Evolutionary conservation across 2,888 invertebrate genomes (phyloP), one percentile per base, ranked within the genome.

Genomic region (Antheraea yamamai): DNA sequence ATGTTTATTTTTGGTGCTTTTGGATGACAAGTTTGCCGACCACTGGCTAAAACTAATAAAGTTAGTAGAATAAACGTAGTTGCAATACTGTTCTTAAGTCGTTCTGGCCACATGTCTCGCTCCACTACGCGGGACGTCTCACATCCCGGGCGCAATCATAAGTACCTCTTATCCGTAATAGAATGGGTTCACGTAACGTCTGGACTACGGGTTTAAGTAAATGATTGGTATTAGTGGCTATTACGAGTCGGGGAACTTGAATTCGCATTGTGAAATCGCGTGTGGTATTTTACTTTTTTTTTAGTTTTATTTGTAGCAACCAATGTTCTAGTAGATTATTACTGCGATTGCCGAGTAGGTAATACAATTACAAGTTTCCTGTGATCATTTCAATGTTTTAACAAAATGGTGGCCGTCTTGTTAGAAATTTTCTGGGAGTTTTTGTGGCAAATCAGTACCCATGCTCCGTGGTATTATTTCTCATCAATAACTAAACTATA

Each of bases 201-300:
- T 81, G 80, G 81, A 79, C 80, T 80, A 79, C 76, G 82, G 85
- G 83, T 85, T 86, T 84, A 84, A 86, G 82, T 82, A 84, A 87
- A 87, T 87, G 83, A 86, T 87, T 85, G 82, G 83, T 85, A 84
- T 82, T 84, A 83, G 81, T 79, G 76, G 77, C 75, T 77, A 79
- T 79, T 68, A 72, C 61, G 47, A 72, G 20, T 39, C 58, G 39
- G 20, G 47, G 47, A 72, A 26, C 23, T 75, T 58, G 47, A 12
- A 71, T 75, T 26, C 68, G 20, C 58, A 66, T 66, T 66, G 26
- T 30, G 16, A 30, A 30, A 10, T 30, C 26, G 16, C 26, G 26
- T 66, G 26, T 30, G 12, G 14, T 47, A 47, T 12, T 39, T 8
- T 39, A 39, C 39, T 39, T 8, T 3, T 30, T 30, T 30, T 30